A percentile compares a stretch with the other conserved stretches of the same genome.
Evolutionary conservation across 1,140 invertebrate genomes (phyloP).

Genomic region (Mactra quadrangularis): DNA sequence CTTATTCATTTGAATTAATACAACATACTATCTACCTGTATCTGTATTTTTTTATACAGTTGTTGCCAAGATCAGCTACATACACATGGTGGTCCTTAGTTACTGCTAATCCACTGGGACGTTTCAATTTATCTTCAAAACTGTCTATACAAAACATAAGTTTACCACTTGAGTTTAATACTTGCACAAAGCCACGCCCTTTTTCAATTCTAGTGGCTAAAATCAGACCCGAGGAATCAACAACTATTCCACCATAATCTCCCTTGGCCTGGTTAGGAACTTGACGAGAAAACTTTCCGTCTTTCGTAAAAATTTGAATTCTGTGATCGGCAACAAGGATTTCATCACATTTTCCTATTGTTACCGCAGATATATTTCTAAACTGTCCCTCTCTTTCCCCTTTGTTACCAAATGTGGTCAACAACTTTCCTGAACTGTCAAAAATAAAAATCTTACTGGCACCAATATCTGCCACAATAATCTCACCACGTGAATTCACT

Average conservation of each 20-base stretch:
- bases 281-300: conserved; percentile 88
- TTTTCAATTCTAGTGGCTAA: conserved; percentile 92
- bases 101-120: conserved; percentile 90
- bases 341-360: conserved; percentile 88
- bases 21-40: conserved; percentile 85
- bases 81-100: conserved; percentile 89
- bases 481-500: conserved; percentile 91
- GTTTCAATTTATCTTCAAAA: conserved; percentile 89
- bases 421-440: conserved; percentile 89
- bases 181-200: conserved; percentile 89
- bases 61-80: conserved; percentile 95
- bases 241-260: conserved; percentile 90
- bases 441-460: conserved; percentile 93
- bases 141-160: conserved; percentile 92
- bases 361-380: conserved; percentile 88
- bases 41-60: conserved; percentile 94
- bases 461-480: conserved; percentile 94
- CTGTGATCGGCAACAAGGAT: conserved; percentile 93
- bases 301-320: conserved; percentile 91
- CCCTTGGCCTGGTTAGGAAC: conserved; percentile 77
- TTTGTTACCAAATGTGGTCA: conserved; percentile 86
- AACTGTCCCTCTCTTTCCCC: conserved; percentile 85
- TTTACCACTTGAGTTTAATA: conserved; percentile 88
- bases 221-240: conserved; percentile 89
- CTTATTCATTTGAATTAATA: too few relatives aligned